Percentiles rank a stretch among this genome's conserved stretches.
Conservation (phyloP, 1,140 invertebrate genomes). For the Sitodiplosis mosellana region DNA sequence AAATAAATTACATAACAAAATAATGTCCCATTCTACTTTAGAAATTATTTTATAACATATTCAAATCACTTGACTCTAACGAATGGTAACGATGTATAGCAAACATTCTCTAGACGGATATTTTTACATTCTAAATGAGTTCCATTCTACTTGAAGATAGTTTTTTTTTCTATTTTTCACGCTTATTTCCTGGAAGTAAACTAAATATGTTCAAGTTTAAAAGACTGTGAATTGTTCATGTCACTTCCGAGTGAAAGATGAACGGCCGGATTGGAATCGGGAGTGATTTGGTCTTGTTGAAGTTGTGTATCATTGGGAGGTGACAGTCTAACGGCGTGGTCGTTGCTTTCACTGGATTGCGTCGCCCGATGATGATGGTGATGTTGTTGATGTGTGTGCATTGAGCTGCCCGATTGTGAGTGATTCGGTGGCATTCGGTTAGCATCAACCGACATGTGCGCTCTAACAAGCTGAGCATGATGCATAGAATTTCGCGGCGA, state of each 20-base stretch:
- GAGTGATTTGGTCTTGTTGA: conserved; percentile 18
- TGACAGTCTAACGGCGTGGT: neutral
- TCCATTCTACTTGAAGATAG: no score
- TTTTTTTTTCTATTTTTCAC: no score
- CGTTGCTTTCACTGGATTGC: conserved; percentile 1
- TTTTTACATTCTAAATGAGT: no score
- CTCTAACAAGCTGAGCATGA: neutral
- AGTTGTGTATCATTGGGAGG: conserved; percentile 15
- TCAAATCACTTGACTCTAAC: neutral
- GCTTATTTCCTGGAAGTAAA: no score
- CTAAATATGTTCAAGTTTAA: conserved; percentile 24
- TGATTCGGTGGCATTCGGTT: neutral
- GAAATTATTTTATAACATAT: neutral
- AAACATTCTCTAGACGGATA: no score
- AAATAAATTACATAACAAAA: no score
- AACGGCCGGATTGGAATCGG: no score
- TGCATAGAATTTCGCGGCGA: neutral
- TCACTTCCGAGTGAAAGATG: no score
- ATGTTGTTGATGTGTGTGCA: conserved; percentile 9
- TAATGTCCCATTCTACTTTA: neutral
- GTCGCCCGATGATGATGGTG: conserved; percentile 3
- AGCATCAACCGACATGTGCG: no score
- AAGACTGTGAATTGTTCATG: conserved; percentile 16
- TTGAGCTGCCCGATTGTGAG: neutral
- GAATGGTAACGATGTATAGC: no score